Percentiles rank a stretch among this genome's conserved stretches.
These are phyloP conservation scores for Ypsolopha sequella DNA, from an alignment of 2,888 invertebrate genomes.

Conservation along the genomic window DNA sequence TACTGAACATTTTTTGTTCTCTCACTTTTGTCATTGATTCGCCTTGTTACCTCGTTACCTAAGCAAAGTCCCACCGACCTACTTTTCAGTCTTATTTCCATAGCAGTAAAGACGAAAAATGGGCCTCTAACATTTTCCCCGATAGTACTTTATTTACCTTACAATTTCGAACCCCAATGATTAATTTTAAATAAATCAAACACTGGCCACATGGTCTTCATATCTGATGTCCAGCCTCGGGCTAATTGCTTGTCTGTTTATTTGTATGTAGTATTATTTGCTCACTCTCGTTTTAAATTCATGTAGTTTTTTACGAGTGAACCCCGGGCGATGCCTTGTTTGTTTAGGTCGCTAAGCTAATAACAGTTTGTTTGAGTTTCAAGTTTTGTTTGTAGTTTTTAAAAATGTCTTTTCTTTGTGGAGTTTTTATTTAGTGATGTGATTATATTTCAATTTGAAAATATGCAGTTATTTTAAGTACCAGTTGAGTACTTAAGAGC, in stretches of 20 bases:
- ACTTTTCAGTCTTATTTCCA: too few species aligned
- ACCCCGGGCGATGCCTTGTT: conserved; percentile 32
- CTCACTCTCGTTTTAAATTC: conserved; percentile 38
- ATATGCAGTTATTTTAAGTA: conserved; percentile 7
- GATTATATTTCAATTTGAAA: conserved; percentile 2
- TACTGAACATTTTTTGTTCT: too few species aligned
- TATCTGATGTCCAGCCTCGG: conserved; percentile 36
- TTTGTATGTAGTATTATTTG: conserved; percentile 29
- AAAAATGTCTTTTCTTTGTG: conserved; percentile 17
- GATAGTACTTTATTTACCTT: too few species aligned
- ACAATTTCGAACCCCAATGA: background rate
- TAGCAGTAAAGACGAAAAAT: too few species aligned
- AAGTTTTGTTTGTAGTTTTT: conserved; percentile 12
- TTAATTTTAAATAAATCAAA: background rate
- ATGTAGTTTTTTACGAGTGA: conserved; percentile 15
- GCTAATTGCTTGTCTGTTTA: conserved; percentile 50
- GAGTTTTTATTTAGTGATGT: conserved; percentile 19
- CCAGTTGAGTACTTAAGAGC: conserved; percentile 7
- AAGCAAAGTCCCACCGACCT: too few species aligned
- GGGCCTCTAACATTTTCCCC: too few species aligned
- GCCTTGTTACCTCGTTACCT: too few species aligned
- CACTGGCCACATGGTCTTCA: conserved; percentile 1
- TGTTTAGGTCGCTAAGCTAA: conserved; percentile 44
- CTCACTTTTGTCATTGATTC: too few species aligned
- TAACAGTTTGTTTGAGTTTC: conserved; percentile 27